A percentile compares a stretch with the other conserved stretches of the same genome.
Conservation (phyloP, 92 coral and sea anemone genomes). For the Siderastrea siderea region DNA sequence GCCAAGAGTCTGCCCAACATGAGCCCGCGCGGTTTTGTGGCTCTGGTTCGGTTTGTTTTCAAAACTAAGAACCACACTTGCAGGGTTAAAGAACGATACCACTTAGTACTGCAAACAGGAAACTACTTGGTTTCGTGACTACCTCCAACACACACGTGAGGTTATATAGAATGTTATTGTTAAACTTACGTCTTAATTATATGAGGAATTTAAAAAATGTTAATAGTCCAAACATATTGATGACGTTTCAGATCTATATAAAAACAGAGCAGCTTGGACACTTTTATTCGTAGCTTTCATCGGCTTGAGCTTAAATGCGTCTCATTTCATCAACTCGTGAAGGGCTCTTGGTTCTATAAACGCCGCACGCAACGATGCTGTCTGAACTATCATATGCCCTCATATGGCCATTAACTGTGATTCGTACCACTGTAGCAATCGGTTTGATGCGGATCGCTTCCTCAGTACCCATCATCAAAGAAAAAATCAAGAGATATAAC, state of each 20-base stretch:
- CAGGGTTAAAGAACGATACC: slow-evolving; percentile 1
- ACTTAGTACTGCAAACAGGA: slow-evolving; percentile 26
- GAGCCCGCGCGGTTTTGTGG: background rate
- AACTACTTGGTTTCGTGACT: slow-evolving; percentile 23
- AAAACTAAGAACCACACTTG: background rate
- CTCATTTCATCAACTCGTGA: too few species aligned
- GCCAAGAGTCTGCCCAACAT: too few species aligned
- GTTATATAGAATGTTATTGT: background rate
- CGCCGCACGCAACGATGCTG: background rate
- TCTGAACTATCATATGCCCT: slow-evolving; percentile 6
- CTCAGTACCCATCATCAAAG: slow-evolving; percentile 40
- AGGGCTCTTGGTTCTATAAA: background rate
- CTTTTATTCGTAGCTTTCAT: background rate
- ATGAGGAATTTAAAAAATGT: background rate
- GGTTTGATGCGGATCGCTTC: slow-evolving; percentile 47
- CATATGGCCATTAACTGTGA: slow-evolving; percentile 3
- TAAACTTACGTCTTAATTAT: background rate
- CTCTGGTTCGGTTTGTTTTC: background rate
- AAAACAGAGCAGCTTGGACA: background rate
- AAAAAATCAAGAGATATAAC: slow-evolving; percentile 29
- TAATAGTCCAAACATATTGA: background rate
- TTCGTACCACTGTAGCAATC: slow-evolving; percentile 18
- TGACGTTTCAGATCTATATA: slow-evolving; percentile 12
- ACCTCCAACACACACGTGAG: background rate
- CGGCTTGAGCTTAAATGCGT: background rate